A percentile compares a stretch with the other conserved stretches of the same genome.
Evolutionary conservation across 2,888 invertebrate genomes (phyloP).

Genomic region (Capitulum mitella): DNA sequence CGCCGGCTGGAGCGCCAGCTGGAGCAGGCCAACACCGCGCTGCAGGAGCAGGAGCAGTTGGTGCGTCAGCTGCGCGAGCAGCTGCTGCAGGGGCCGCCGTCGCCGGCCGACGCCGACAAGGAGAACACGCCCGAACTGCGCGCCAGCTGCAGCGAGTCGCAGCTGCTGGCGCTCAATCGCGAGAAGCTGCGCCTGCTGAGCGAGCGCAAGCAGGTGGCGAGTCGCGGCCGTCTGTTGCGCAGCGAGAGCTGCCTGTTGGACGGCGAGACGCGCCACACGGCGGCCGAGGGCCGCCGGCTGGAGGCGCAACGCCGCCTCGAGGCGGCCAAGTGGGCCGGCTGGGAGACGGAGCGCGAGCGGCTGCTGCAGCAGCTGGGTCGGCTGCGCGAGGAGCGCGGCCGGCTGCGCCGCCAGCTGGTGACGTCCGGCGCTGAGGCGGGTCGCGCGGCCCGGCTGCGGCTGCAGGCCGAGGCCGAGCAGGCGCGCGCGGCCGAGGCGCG

Average conservation of each 20-base stretch:
- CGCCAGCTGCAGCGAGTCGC: conserved; percentile 17
- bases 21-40: neutral
- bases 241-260: conserved; percentile 8
- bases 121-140: neutral
- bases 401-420: neutral
- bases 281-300: neutral
- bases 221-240: conserved; percentile 7
- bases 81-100: neutral
- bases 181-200: conserved; percentile 22
- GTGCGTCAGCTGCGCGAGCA: neutral
- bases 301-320: neutral
- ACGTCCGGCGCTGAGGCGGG: neutral
- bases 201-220: neutral
- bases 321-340: conserved; percentile 25
- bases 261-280: neutral
- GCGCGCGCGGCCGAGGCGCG: neutral
- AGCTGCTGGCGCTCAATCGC: neutral
- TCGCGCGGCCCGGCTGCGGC: neutral
- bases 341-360: conserved; percentile 14
- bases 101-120: neutral
- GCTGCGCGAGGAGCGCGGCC: conserved; percentile 14
- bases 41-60: neutral
- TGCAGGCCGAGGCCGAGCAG: neutral
- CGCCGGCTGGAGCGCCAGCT: conserved; percentile 20
- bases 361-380: neutral